Evolutionary conservation across 2,113 vertebrate species (phyloP).

Genomic region (Odocoileus virginianus): DNA sequence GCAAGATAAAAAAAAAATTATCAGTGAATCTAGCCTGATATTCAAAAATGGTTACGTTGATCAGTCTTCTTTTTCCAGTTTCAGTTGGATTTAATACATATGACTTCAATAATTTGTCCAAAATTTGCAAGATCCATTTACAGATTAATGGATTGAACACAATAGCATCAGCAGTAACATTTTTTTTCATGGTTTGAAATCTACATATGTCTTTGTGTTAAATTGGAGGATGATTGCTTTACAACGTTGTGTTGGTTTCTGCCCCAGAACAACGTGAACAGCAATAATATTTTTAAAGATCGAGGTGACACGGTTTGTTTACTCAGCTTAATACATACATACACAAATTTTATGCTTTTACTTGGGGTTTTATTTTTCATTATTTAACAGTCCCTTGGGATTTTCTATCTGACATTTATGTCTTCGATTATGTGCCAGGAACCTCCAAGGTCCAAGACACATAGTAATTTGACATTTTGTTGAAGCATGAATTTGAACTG

Average conservation of each 20-base stretch:
- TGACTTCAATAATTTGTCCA: conserved; percentile 2
- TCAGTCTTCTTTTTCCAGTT: neutral
- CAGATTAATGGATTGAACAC: neutral
- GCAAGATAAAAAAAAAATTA: neutral
- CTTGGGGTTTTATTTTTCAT: neutral
- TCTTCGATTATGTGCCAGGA: neutral
- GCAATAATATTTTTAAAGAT: conserved; percentile 2
- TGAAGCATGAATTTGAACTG: conserved; percentile 4
- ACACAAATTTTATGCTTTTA: neutral
- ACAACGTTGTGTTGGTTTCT: neutral
- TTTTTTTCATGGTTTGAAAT: neutral
- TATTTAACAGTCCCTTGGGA: neutral
- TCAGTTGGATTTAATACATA: neutral
- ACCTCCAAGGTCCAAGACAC: neutral
- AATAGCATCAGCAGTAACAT: neutral
- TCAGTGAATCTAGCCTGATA: neutral
- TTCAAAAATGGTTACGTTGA: neutral
- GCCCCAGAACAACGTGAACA: neutral
- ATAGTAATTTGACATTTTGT: neutral
- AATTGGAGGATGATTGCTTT: neutral
- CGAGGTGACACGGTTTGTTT: neutral
- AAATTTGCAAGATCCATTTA: neutral
- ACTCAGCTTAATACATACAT: neutral
- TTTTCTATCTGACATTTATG: neutral
- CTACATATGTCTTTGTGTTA: neutral